A percentile compares a stretch with the other conserved stretches of the same genome.
Conservation (phyloP, 1,140 invertebrate genomes). For the Eueides isabella region DNA sequence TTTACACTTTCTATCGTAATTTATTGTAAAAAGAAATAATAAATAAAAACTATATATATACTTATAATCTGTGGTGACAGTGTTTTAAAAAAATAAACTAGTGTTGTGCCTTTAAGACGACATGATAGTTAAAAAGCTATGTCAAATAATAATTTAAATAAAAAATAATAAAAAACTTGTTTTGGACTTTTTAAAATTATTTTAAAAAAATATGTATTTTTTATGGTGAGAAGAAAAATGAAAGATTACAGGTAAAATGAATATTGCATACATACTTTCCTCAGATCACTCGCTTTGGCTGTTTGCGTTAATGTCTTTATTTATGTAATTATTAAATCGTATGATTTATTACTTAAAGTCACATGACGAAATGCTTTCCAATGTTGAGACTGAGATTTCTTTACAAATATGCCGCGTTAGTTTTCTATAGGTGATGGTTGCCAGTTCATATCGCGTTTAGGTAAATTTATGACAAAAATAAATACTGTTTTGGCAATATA, state of each 20-base stretch:
- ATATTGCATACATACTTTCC: conserved; percentile 48
- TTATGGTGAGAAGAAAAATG: conserved; percentile 37
- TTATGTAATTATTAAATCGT: conserved; percentile 34
- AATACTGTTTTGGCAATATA: too few species aligned
- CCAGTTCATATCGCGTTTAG: not conserved
- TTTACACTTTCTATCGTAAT: not conserved
- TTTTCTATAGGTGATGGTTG: not conserved
- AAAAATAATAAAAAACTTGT: not conserved
- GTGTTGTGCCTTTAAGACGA: not conserved
- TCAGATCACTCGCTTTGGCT: conserved; percentile 12
- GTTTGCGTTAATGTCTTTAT: conserved; percentile 21
- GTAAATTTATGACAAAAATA: too few species aligned
- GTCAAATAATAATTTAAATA: not conserved
- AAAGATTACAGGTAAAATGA: conserved; percentile 45
- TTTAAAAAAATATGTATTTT: not conserved
- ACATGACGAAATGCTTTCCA: conserved; percentile 17
- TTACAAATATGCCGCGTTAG: not conserved
- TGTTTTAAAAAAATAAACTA: not conserved
- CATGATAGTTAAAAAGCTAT: not conserved
- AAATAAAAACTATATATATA: not conserved
- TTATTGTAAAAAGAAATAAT: not conserved
- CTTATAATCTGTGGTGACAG: not conserved
- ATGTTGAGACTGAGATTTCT: conserved; percentile 3
- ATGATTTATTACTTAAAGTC: conserved; percentile 18
- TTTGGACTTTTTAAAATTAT: conserved; percentile 15